A percentile compares a stretch with the other conserved stretches of the same genome.
Conservation (phyloP, 2,797 vertebrate genomes). For the Megaceryle alcyon region DNA sequence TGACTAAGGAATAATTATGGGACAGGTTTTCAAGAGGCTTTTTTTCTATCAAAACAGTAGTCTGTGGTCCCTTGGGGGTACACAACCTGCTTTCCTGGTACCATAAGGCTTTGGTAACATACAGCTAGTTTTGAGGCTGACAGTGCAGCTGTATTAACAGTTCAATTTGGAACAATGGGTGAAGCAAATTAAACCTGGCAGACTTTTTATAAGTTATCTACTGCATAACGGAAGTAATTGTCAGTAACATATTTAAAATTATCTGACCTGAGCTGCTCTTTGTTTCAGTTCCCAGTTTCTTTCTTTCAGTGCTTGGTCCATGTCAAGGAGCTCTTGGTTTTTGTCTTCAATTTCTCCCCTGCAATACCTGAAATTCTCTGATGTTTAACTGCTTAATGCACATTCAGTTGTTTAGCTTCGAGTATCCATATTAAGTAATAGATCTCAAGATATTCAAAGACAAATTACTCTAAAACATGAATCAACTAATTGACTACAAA, state of each 20-base stretch:
- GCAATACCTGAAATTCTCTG: slow-evolving; percentile 83
- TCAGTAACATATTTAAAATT: not conserved
- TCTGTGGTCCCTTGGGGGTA: not conserved
- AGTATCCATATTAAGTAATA: not conserved
- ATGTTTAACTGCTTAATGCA: not conserved
- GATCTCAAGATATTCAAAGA: no score
- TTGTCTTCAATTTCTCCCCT: slow-evolving; percentile 90
- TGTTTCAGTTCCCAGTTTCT: slow-evolving; percentile 94
- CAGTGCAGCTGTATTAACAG: not conserved
- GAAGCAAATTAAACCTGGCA: not conserved
- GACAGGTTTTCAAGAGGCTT: not conserved
- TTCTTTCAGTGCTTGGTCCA: slow-evolving; percentile 90
- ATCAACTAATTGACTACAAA: not conserved
- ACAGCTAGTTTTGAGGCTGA: not conserved
- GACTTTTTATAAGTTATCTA: not conserved
- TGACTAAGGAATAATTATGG: not conserved
- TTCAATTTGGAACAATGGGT: not conserved
- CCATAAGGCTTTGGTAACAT: not conserved
- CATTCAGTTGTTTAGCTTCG: not conserved
- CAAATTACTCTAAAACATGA: not conserved
- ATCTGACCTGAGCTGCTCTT: slow-evolving; percentile 89
- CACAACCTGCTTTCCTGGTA: not conserved
- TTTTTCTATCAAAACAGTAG: not conserved
- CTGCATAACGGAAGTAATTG: not conserved
- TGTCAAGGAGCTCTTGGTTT: slow-evolving; percentile 88